Evolutionary conservation across 2,113 vertebrate species (phyloP).

Genomic region (Blennius ocellaris): DNA sequence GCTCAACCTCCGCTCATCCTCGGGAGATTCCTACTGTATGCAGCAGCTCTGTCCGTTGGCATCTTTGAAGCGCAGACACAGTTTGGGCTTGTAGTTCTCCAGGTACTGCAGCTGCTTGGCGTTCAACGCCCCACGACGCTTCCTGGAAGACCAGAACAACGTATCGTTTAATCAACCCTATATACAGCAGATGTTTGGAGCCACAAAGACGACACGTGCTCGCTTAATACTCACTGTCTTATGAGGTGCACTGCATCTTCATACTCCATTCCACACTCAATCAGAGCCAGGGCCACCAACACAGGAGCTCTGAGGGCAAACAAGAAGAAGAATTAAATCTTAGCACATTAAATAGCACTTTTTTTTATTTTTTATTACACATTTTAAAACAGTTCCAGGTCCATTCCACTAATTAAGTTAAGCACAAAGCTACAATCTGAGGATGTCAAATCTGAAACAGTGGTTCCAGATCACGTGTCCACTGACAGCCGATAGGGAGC

Average conservation of each 20-base stretch:
- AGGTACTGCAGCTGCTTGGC: slow-evolving; percentile 98
- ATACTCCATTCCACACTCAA: slow-evolving; percentile 98
- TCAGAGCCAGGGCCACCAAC: slow-evolving; percentile 95
- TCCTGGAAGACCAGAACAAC: slow-evolving; percentile 77
- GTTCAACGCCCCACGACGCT: slow-evolving; percentile 97
- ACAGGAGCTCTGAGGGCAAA: slow-evolving; percentile 91
- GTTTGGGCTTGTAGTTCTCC: slow-evolving; percentile 97
- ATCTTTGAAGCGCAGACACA: slow-evolving; percentile 94
- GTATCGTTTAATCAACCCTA: not conserved
- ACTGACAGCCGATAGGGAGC: too few relatives aligned
- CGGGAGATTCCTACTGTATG: slow-evolving; percentile 65
- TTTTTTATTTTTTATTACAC: not conserved
- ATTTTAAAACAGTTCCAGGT: not conserved
- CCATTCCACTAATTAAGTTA: too few relatives aligned
- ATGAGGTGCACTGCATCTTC: slow-evolving; percentile 99
- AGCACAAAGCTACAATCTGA: too few relatives aligned
- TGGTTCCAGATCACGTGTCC: too few relatives aligned
- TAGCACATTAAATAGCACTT: too few relatives aligned
- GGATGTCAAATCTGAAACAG: too few relatives aligned
- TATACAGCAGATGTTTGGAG: too few relatives aligned
- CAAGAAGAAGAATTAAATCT: not conserved
- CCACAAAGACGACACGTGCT: not conserved
- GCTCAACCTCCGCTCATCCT: not conserved
- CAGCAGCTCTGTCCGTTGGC: slow-evolving; percentile 90
- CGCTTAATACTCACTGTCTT: slow-evolving; percentile 88